Evolutionary conservation across 2,888 invertebrate genomes (phyloP).

Genomic region (Polydrusus cervinus): DNA sequence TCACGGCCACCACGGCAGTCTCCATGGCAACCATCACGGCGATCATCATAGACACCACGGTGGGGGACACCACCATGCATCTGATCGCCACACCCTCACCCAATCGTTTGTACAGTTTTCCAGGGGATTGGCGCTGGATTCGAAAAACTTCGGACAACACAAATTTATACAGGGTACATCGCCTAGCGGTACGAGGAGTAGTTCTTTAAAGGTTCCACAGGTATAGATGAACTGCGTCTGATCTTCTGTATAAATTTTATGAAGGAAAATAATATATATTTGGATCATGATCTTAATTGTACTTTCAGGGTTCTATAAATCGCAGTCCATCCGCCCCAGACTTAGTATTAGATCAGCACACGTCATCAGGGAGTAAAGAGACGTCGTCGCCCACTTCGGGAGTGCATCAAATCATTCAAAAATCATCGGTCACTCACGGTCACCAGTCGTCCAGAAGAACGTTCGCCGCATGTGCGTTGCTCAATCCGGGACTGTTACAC

Average conservation of each 20-base stretch:
- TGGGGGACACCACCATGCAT: slow-evolving; percentile 45
- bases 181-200: slow-evolving; percentile 59
- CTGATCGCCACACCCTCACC: slow-evolving; percentile 68
- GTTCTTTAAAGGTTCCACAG: slow-evolving; percentile 65
- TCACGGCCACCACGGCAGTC: slow-evolving; percentile 26
- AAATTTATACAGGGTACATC: slow-evolving; percentile 42
- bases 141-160: slow-evolving; percentile 43
- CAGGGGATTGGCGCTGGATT: slow-evolving; percentile 69
- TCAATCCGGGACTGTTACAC: slow-evolving; percentile 79
- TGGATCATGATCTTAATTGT: neutral
- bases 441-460: slow-evolving; percentile 59
- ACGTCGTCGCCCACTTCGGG: slow-evolving; percentile 62
- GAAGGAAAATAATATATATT: too few relatives aligned
- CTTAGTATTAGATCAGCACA: slow-evolving; percentile 69
- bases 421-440: slow-evolving; percentile 51
- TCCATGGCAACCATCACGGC: slow-evolving; percentile 32
- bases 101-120: slow-evolving; percentile 74
- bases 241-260: too few relatives aligned
- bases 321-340: slow-evolving; percentile 78
- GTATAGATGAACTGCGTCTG: slow-evolving; percentile 38
- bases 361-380: slow-evolving; percentile 57
- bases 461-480: slow-evolving; percentile 73
- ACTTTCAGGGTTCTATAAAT: slow-evolving; percentile 66
- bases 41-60: slow-evolving; percentile 33
- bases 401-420: slow-evolving; percentile 50